These are phyloP conservation scores for Acleris sparsana DNA, from an alignment of 2,888 invertebrate genomes.

Conservation along the genomic window DNA sequence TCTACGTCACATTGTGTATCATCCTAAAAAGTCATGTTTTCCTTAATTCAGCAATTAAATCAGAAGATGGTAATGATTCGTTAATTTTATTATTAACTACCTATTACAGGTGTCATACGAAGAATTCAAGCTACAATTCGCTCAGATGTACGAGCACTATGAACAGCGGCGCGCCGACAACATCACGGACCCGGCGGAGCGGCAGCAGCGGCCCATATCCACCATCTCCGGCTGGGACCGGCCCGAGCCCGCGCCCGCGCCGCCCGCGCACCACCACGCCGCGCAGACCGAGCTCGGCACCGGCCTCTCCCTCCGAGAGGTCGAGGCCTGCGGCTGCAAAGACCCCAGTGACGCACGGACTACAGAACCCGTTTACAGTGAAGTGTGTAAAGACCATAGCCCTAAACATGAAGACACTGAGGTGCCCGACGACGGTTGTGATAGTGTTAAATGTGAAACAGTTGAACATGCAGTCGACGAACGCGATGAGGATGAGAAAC, in stretches of 20 bases:
- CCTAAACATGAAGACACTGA: slow-evolving; percentile 65
- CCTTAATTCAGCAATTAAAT: not conserved
- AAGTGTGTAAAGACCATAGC: slow-evolving; percentile 85
- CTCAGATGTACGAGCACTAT: slow-evolving; percentile 98
- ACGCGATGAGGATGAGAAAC: slow-evolving; percentile 48
- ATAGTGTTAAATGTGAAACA: slow-evolving; percentile 63
- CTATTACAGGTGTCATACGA: slow-evolving; percentile 94
- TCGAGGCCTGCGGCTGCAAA: slow-evolving; percentile 71
- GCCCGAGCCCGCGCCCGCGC: slow-evolving; percentile 42
- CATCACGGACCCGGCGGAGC: slow-evolving; percentile 96
- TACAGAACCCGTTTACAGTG: slow-evolving; percentile 82
- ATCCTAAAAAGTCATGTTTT: not conserved
- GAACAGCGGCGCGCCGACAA: slow-evolving; percentile 97
- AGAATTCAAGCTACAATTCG: slow-evolving; percentile 98
- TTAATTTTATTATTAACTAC: not conserved
- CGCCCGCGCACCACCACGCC: slow-evolving; percentile 62
- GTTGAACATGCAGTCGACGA: slow-evolving; percentile 66
- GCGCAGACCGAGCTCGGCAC: slow-evolving; percentile 78
- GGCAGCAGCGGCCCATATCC: slow-evolving; percentile 96
- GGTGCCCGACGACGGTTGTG: slow-evolving; percentile 60
- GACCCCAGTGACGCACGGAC: slow-evolving; percentile 58
- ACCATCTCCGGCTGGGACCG: slow-evolving; percentile 97
- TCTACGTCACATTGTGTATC: too few relatives aligned
- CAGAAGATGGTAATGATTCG: not conserved
- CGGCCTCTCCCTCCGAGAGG: slow-evolving; percentile 71